These are phyloP conservation scores for Drosophila tsacasi DNA, from an alignment of 1,140 invertebrate species.

Conservation along the genomic window DNA sequence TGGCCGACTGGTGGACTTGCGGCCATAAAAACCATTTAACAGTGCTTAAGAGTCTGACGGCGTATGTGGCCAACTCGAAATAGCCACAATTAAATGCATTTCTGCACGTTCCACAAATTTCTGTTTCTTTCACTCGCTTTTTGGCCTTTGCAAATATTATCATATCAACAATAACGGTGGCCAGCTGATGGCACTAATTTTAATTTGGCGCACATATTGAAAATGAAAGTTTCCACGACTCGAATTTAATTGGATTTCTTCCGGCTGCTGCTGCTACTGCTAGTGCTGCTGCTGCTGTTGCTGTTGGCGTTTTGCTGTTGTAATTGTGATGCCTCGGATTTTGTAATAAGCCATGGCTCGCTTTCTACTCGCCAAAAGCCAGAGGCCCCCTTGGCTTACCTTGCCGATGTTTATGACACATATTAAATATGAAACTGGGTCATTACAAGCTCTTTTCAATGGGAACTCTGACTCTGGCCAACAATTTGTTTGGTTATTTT, in stretches of 20 bases:
- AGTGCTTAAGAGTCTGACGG: constrained; percentile 62
- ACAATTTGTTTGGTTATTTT: constrained; percentile 64
- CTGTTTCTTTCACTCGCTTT: constrained; percentile 24
- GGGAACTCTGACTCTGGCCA: constrained; percentile 45
- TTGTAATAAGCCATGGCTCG: constrained; percentile 62
- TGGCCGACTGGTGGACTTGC: background rate
- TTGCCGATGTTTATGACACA: constrained; percentile 63
- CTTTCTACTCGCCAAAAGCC: constrained; percentile 65
- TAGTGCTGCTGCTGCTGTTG: constrained; percentile 34
- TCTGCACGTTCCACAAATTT: constrained; percentile 69
- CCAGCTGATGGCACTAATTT: constrained; percentile 59
- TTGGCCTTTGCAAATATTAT: constrained; percentile 42
- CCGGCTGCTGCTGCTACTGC: constrained; percentile 30
- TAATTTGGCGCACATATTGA: constrained; percentile 80
- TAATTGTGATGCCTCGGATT: constrained; percentile 72
- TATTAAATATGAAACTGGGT: constrained; percentile 77
- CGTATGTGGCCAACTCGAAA: constrained; percentile 59
- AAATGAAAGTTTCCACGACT: constrained; percentile 77
- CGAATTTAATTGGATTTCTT: constrained; percentile 78
- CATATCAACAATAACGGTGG: constrained; percentile 13
- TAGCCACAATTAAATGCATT: constrained; percentile 77
- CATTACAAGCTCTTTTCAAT: constrained; percentile 76
- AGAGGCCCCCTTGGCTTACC: constrained; percentile 9
- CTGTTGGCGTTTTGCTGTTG: constrained; percentile 21
- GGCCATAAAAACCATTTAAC: constrained; percentile 59